Evolutionary conservation across 2,113 vertebrate genomes (phyloP).

Genomic region (Peucedramus taeniatus): DNA sequence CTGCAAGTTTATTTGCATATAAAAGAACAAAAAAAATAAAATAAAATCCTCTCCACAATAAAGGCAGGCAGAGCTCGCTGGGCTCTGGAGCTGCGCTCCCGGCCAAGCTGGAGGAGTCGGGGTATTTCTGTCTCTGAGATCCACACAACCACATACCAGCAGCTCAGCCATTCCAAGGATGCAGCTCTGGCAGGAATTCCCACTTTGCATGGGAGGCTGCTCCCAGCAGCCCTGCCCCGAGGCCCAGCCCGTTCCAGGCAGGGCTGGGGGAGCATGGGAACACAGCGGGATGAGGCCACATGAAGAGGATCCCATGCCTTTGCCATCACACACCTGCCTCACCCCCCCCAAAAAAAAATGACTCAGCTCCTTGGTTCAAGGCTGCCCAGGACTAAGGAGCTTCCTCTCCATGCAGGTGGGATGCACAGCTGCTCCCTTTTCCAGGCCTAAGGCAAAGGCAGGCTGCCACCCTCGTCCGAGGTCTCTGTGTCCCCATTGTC

Average conservation of each 20-base stretch:
- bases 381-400: not conserved
- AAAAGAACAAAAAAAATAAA: not conserved
- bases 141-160: not conserved
- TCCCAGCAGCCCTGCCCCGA: not conserved
- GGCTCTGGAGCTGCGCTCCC: not conserved
- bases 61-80: not conserved
- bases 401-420: not conserved
- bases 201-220: not conserved
- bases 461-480: not conserved
- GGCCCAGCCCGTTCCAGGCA: not conserved
- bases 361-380: not conserved
- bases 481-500: not conserved
- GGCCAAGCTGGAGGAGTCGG: not conserved
- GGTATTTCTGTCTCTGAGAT: not conserved
- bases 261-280: not conserved
- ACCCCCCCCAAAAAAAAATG: not conserved
- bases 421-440: not conserved
- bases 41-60: not conserved
- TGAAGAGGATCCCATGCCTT: not conserved
- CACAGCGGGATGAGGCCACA: not conserved
- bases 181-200: not conserved
- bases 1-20: constrained; percentile 37
- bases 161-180: not conserved
- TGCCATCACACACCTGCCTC: not conserved
- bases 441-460: not conserved